Evolutionary conservation across 1,140 invertebrate genomes (phyloP).

Genomic region (Anastrepha ludens): DNA sequence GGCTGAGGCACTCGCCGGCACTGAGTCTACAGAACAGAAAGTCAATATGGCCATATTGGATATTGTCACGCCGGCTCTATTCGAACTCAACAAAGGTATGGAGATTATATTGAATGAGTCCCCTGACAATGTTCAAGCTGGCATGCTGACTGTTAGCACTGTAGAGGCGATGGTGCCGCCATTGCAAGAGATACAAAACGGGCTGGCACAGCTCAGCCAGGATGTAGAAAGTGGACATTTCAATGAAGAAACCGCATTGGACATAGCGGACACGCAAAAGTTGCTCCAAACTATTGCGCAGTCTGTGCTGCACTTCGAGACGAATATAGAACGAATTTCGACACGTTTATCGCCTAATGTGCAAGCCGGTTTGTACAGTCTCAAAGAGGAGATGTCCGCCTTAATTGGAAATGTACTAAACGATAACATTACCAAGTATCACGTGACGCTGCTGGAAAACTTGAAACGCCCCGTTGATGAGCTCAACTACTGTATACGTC

Average conservation of each 20-base stretch:
- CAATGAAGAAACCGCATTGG: constrained; percentile 62
- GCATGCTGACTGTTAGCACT: constrained; percentile 72
- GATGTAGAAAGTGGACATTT: constrained; percentile 67
- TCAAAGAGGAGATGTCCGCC: constrained; percentile 69
- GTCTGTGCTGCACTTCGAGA: constrained; percentile 70
- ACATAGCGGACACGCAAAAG: constrained; percentile 69
- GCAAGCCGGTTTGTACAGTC: constrained; percentile 61
- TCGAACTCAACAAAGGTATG: constrained; percentile 75
- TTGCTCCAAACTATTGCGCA: constrained; percentile 71
- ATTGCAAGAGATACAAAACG: constrained; percentile 76
- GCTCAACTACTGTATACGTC: constrained; percentile 71
- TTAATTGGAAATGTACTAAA: constrained; percentile 70
- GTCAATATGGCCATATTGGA: constrained; percentile 76
- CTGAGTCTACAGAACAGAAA: constrained; percentile 75
- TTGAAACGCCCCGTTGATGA: constrained; percentile 71
- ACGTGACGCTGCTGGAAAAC: constrained; percentile 66
- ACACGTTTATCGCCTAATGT: constrained; percentile 62
- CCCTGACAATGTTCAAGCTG: constrained; percentile 65
- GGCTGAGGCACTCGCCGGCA: constrained; percentile 70
- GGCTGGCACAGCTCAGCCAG: constrained; percentile 72
- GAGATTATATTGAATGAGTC: constrained; percentile 71
- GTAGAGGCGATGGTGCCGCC: constrained; percentile 75
- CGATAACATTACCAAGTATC: constrained; percentile 67
- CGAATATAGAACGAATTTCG: constrained; percentile 68
- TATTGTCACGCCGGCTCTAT: constrained; percentile 75